These are phyloP conservation scores for Seira ritae DNA, from an alignment of 2,888 invertebrate species.

Conservation along the genomic window DNA sequence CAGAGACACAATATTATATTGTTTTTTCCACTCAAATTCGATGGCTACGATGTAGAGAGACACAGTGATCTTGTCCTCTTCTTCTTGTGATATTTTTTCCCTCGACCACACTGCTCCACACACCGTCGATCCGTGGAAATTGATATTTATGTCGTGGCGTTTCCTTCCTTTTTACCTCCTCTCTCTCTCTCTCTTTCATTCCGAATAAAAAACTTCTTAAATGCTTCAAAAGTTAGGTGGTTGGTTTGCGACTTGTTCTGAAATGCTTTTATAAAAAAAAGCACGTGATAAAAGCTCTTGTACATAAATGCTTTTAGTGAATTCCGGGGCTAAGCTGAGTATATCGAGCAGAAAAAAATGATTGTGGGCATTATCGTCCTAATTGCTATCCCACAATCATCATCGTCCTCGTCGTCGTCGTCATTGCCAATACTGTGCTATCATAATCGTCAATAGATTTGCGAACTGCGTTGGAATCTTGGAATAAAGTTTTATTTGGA, in stretches of 20 bases:
- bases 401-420: neutral
- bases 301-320: neutral
- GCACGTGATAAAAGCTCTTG: neutral
- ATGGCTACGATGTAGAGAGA: neutral
- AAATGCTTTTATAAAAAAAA: too few species aligned
- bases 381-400: neutral
- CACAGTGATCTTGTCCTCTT: conserved; percentile 30
- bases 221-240: neutral
- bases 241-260: too few species aligned
- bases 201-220: neutral
- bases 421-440: neutral
- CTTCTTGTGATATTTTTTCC: neutral
- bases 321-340: neutral
- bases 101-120: neutral
- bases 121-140: conserved; percentile 53
- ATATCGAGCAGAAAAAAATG: neutral
- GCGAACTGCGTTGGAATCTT: too few species aligned
- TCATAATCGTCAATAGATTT: too few species aligned
- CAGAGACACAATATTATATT: neutral
- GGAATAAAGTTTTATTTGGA: too few species aligned
- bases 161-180: conserved; percentile 26
- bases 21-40: neutral
- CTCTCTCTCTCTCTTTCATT: conserved; percentile 6
- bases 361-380: neutral
- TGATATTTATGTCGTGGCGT: conserved; percentile 55